These are phyloP conservation scores for Entomyzon cyanotis DNA, from an alignment of 2,113 vertebrate species.

Conservation along the genomic window DNA sequence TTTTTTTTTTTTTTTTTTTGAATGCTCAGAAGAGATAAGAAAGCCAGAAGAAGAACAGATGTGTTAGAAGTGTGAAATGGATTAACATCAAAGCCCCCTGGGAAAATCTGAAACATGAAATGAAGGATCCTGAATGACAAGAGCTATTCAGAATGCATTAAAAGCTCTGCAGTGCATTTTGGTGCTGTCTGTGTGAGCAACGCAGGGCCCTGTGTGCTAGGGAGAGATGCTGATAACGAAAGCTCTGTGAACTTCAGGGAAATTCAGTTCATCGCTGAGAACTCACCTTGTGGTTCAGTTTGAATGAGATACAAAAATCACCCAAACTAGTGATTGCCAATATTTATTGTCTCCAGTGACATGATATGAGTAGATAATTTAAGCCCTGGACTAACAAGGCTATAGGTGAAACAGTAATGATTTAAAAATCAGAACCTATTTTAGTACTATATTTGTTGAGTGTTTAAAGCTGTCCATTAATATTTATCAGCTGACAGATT, in stretches of 20 bases:
- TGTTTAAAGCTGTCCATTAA: not conserved
- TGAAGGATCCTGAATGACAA: slow-evolving; percentile 79
- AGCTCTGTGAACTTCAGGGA: slow-evolving; percentile 66
- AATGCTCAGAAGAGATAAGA: slow-evolving; percentile 78
- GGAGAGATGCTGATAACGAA: slow-evolving; percentile 57
- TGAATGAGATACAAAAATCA: slow-evolving; percentile 25
- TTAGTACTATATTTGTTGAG: not conserved
- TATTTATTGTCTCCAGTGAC: not conserved
- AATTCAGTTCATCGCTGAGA: slow-evolving; percentile 47
- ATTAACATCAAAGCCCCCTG: slow-evolving; percentile 82
- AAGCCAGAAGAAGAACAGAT: slow-evolving; percentile 77
- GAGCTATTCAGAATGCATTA: slow-evolving; percentile 78
- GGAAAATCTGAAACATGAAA: slow-evolving; percentile 80
- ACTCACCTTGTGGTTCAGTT: slow-evolving; percentile 43
- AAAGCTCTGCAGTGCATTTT: slow-evolving; percentile 70
- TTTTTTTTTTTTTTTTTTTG: slow-evolving; percentile 52
- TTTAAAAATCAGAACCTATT: not conserved
- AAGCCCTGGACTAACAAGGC: not conserved
- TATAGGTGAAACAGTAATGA: not conserved
- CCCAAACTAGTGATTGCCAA: not conserved
- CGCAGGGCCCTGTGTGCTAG: slow-evolving; percentile 34
- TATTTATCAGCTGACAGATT: not conserved
- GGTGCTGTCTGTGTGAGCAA: slow-evolving; percentile 64
- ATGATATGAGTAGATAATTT: not conserved
- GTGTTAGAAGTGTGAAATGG: slow-evolving; percentile 81